These are phyloP conservation scores for Gambusia holbrooki DNA, from an alignment of 2,113 vertebrate species.

Conservation along the genomic window DNA sequence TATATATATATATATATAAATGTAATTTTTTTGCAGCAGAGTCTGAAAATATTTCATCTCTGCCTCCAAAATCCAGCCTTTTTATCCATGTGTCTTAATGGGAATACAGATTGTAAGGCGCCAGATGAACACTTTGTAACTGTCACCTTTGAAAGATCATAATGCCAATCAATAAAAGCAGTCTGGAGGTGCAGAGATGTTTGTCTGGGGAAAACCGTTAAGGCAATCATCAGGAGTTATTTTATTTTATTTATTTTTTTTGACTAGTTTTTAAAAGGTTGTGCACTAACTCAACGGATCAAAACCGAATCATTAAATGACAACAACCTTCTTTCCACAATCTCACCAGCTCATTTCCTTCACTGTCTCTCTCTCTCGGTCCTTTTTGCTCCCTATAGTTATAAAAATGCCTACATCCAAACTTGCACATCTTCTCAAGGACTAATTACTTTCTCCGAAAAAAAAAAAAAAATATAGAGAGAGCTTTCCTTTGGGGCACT, in stretches of 20 bases:
- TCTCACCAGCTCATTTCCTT: background rate
- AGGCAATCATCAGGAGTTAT: constrained; percentile 6
- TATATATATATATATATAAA: background rate
- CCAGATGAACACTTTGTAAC: constrained; percentile 8
- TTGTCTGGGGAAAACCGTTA: constrained; percentile 7
- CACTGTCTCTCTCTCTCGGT: background rate
- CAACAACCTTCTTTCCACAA: background rate
- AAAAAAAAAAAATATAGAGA: constrained; percentile 11
- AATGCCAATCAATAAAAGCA: constrained; percentile 20
- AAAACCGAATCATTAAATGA: constrained; percentile 26
- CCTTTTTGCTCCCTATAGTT: constrained; percentile 25
- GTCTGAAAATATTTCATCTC: constrained; percentile 16
- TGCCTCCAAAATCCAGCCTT: background rate
- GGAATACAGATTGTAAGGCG: background rate
- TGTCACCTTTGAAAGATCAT: constrained; percentile 20
- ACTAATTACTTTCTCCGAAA: constrained; percentile 84
- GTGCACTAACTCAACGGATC: constrained; percentile 27
- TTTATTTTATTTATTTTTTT: background rate
- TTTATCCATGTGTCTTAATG: background rate
- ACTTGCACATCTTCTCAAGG: constrained; percentile 65
- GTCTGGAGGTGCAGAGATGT: background rate
- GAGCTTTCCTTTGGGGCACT: constrained; percentile 76
- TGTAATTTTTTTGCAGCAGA: background rate
- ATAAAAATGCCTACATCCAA: constrained; percentile 34
- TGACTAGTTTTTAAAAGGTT: constrained; percentile 11